Evolutionary conservation across 64 coral and sea anemone genomes (phyloP).

Genomic region (Platygyra sinensis): DNA sequence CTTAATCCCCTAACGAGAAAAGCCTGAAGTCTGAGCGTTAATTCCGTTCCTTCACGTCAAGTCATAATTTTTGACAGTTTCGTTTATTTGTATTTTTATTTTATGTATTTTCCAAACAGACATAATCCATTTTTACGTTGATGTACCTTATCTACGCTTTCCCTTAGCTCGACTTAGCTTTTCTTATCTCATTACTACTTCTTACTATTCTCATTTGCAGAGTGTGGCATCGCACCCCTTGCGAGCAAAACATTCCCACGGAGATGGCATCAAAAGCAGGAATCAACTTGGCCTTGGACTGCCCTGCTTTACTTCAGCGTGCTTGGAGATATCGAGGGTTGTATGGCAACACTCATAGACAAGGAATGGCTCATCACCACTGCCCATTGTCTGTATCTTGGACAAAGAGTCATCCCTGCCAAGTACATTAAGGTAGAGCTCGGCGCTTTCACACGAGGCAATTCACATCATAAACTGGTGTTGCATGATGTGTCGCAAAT

Average conservation of each 20-base stretch:
- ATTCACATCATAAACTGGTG: conserved; percentile 14
- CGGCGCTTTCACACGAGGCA: conserved; percentile 52
- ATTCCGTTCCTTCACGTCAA: too few species aligned
- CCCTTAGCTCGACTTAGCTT: too few species aligned
- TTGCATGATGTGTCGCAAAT: conserved; percentile 59
- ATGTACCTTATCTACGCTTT: too few species aligned
- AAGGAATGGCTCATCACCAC: conserved; percentile 87
- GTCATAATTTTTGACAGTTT: too few species aligned
- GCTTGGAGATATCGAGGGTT: conserved; percentile 81
- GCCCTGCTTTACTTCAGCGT: conserved; percentile 71
- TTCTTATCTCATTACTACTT: too few species aligned
- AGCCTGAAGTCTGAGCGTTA: too few species aligned
- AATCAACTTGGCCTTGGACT: conserved; percentile 80
- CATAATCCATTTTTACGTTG: too few species aligned
- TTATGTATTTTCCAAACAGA: too few species aligned
- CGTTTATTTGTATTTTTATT: too few species aligned
- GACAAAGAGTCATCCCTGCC: neutral
- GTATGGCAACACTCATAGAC: conserved; percentile 88
- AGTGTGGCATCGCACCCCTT: conserved; percentile 73
- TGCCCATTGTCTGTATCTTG: conserved; percentile 65
- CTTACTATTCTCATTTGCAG: conserved; percentile 18
- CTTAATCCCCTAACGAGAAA: too few species aligned
- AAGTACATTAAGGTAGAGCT: conserved; percentile 74
- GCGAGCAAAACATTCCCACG: conserved; percentile 19
- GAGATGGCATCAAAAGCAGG: conserved; percentile 60